Evolutionary conservation across 2,113 vertebrate genomes (phyloP).

Genomic region (Aphyosemion australe): DNA sequence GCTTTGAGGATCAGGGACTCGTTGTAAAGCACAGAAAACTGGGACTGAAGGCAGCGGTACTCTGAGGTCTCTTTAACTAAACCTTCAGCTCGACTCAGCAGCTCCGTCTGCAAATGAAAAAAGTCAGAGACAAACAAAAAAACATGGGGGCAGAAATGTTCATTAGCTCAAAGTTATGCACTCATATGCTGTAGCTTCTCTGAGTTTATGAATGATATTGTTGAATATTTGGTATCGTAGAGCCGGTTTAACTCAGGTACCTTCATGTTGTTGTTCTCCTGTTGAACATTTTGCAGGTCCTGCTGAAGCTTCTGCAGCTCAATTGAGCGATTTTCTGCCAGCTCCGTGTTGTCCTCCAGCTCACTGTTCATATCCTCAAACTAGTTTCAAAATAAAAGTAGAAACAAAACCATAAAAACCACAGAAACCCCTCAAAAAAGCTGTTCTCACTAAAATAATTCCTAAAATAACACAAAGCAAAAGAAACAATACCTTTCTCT

Average conservation of each 20-base stretch:
- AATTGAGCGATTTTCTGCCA: constrained; percentile 89
- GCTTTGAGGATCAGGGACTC: constrained; percentile 93
- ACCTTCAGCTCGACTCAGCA: constrained; percentile 87
- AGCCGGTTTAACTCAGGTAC: not conserved
- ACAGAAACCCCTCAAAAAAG: not conserved
- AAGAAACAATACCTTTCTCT: constrained; percentile 84
- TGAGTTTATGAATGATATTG: not conserved
- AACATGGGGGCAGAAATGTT: not conserved
- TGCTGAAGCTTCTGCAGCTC: constrained; percentile 93
- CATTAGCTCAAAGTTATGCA: not conserved
- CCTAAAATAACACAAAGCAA: not conserved
- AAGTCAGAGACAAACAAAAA: not conserved
- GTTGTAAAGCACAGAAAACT: constrained; percentile 96
- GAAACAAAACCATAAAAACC: not conserved
- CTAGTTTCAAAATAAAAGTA: constrained; percentile 39
- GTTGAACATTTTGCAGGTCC: constrained; percentile 88
- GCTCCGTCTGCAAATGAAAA: constrained; percentile 79
- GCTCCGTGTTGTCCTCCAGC: constrained; percentile 92
- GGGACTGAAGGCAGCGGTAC: constrained; percentile 96
- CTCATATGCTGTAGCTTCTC: not conserved
- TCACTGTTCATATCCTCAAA: constrained; percentile 98
- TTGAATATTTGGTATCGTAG: too few species aligned
- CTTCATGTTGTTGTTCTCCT: constrained; percentile 91
- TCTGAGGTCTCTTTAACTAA: constrained; percentile 92
- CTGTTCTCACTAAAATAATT: not conserved